These are phyloP conservation scores for Peromyscus aztecus DNA, from an alignment of 2,797 vertebrate species.

Conservation along the genomic window DNA sequence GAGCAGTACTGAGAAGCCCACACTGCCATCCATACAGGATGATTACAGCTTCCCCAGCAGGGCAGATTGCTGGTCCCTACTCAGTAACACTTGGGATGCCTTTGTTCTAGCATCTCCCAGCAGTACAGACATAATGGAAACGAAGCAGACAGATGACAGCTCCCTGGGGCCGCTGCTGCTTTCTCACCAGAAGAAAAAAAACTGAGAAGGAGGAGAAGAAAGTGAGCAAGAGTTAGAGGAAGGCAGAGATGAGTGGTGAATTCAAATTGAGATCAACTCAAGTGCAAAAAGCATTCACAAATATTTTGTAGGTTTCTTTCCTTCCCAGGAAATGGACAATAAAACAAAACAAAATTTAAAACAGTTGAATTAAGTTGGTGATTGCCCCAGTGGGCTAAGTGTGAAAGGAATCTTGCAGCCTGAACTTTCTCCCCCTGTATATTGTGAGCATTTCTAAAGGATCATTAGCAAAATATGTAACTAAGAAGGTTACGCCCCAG, in stretches of 20 bases:
- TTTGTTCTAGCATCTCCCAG: conserved; percentile 68
- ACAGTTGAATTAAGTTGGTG: neutral
- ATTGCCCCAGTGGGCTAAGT: conserved; percentile 1
- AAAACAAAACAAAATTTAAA: conserved; percentile 21
- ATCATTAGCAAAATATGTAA: conserved; percentile 76
- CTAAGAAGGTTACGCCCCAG: conserved; percentile 76
- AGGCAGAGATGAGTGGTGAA: neutral
- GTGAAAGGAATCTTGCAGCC: conserved; percentile 13
- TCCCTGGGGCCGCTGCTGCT: neutral
- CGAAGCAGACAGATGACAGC: conserved; percentile 46
- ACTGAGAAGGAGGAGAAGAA: conserved; percentile 12
- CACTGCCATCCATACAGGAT: conserved; percentile 9
- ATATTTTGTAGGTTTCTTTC: conserved; percentile 1
- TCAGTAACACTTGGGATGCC: conserved; percentile 15
- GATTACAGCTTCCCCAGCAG: conserved; percentile 58
- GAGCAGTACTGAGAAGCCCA: conserved; percentile 2
- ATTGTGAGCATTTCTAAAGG: conserved; percentile 75
- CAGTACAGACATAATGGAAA: conserved; percentile 50
- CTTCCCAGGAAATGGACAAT: conserved; percentile 45
- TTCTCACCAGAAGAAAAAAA: conserved; percentile 51
- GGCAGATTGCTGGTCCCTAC: conserved; percentile 35
- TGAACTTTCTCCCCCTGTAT: neutral
- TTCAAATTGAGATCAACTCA: conserved; percentile 11
- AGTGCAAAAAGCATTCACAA: conserved; percentile 32
- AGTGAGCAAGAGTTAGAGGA: neutral